These are phyloP conservation scores for Rhabdomys dilectus DNA, from an alignment of 2,113 vertebrate genomes.

Conservation along the genomic window DNA sequence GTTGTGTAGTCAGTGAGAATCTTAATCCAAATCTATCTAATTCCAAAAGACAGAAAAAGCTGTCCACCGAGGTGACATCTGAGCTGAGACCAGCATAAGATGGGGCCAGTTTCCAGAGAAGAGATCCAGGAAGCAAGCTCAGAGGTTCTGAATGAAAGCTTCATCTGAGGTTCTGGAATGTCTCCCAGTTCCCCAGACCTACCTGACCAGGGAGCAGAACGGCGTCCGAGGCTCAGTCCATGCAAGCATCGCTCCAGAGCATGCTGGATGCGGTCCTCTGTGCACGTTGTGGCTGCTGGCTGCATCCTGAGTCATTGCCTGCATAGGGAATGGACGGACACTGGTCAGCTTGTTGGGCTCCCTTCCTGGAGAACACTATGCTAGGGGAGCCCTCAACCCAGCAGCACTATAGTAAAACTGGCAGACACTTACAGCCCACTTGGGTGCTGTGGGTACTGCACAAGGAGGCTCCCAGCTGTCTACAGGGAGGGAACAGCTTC, in stretches of 20 bases:
- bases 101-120: not conserved
- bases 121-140: not conserved
- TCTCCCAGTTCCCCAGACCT: slow-evolving; percentile 60
- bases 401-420: not conserved
- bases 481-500: not conserved
- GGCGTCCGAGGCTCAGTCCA: slow-evolving; percentile 89
- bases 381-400: not conserved
- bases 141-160: not conserved
- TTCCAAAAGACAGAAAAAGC: not conserved
- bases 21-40: not conserved
- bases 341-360: not conserved
- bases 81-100: not conserved
- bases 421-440: not conserved
- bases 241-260: slow-evolving; percentile 96
- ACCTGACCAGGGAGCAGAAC: slow-evolving; percentile 93
- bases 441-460: accelerated
- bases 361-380: not conserved
- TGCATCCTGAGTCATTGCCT: slow-evolving; percentile 96
- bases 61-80: not conserved
- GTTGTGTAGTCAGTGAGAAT: not conserved
- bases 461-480: not conserved
- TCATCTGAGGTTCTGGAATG: not conserved
- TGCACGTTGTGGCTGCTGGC: slow-evolving; percentile 94
- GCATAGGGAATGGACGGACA: not conserved
- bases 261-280: slow-evolving; percentile 98